Conservation (phyloP, 1,140 invertebrate species). For the Tetragnatha versicolor region DNA sequence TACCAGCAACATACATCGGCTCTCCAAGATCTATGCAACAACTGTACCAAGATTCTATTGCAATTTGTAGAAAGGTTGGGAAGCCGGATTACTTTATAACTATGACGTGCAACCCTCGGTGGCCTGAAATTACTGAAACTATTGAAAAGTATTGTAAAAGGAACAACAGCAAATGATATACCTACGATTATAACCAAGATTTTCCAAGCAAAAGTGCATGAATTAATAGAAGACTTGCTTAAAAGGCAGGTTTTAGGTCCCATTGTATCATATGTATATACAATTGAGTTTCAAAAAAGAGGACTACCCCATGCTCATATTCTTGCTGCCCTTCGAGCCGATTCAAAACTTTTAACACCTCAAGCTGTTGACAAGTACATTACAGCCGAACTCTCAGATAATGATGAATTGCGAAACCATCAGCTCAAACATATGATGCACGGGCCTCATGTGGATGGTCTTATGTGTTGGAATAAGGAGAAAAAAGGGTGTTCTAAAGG, state of each 20-base stretch:
- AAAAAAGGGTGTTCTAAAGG: not conserved
- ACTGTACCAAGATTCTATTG: constrained; percentile 61
- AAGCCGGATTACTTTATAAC: constrained; percentile 66
- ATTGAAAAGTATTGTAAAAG: constrained; percentile 49
- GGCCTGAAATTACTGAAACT: constrained; percentile 64
- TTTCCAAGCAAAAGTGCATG: constrained; percentile 63
- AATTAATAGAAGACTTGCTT: constrained; percentile 60
- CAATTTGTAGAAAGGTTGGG: constrained; percentile 61
- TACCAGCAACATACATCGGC: constrained; percentile 50
- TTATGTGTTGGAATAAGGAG: not conserved
- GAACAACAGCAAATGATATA: constrained; percentile 59
- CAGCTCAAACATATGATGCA: not conserved
- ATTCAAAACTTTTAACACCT: constrained; percentile 8
- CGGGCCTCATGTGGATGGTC: not conserved
- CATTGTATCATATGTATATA: constrained; percentile 57
- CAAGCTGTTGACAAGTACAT: constrained; percentile 52
- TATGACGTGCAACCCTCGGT: constrained; percentile 67
- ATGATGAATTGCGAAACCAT: not conserved
- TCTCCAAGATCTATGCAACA: constrained; percentile 40
- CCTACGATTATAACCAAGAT: constrained; percentile 64
- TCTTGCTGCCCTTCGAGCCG: constrained; percentile 57
- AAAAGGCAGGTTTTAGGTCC: constrained; percentile 46
- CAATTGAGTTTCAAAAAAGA: constrained; percentile 65
- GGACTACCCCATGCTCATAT: constrained; percentile 65
- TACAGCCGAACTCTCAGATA: constrained; percentile 57